Conservation (phyloP, 1,140 invertebrate genomes). For the Drosophila aff. region DNA sequence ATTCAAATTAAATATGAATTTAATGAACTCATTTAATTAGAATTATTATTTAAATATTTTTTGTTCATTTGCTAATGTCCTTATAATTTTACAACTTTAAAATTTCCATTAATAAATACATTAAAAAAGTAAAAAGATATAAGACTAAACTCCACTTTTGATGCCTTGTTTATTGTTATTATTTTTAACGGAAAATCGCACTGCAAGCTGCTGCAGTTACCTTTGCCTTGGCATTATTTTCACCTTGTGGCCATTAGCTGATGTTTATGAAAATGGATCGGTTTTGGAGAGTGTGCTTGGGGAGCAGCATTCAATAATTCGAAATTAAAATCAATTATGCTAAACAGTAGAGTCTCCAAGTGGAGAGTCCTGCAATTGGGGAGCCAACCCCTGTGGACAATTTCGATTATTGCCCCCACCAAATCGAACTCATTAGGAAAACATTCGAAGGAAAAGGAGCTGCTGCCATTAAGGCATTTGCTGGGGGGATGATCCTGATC, state of each 20-base stretch:
- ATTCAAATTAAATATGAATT: too few relatives aligned
- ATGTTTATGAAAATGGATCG: slow-evolving; percentile 60
- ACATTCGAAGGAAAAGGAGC: not conserved
- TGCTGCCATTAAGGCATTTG: slow-evolving; percentile 5
- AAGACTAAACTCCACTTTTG: not conserved
- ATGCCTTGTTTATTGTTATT: slow-evolving; percentile 24
- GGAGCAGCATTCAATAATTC: slow-evolving; percentile 55
- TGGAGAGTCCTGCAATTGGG: slow-evolving; percentile 25
- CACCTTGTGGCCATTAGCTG: slow-evolving; percentile 68
- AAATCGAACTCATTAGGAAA: slow-evolving; percentile 38
- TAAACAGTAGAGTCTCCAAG: slow-evolving; percentile 33
- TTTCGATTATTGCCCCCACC: slow-evolving; percentile 15
- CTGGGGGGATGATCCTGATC: slow-evolving; percentile 29
- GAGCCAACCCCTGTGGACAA: slow-evolving; percentile 20
- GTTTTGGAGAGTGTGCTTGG: slow-evolving; percentile 22
- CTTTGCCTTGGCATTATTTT: slow-evolving; percentile 51
- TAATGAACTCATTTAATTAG: too few relatives aligned
- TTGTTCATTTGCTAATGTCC: too few relatives aligned
- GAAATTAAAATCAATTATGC: slow-evolving; percentile 73
- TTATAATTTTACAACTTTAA: too few relatives aligned
- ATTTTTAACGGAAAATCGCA: slow-evolving; percentile 41
- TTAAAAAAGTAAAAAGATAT: too few relatives aligned
- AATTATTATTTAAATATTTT: too few relatives aligned
- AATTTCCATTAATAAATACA: too few relatives aligned
- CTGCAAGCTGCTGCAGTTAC: slow-evolving; percentile 32